Base-by-base conservation (phyloP, 1,140 invertebrate species). In the Papilio machaon region DNA sequence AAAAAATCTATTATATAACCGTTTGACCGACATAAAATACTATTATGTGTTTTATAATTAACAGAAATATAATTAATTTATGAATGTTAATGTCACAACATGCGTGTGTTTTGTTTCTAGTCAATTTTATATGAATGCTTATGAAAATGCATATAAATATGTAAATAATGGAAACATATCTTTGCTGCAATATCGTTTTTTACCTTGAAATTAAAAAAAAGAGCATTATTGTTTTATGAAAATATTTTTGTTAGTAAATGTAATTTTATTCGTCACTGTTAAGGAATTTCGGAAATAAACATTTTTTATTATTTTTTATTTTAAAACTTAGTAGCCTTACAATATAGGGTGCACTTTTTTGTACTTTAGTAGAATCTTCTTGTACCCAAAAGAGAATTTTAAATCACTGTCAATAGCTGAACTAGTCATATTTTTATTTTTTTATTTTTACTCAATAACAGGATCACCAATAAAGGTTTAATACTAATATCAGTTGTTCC, bases 1-100 rank as follows among this genome's bases (percentile, higher is more conserved):
- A 46, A 19, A 73, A 73, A 73, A 73, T 38, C 43, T 73, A 73
- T 43, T 73, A 19, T 73, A 8, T 73, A n/a, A n/a, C 43, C 30
- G 64, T 13, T 30, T 64, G 60, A 64, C 54, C 54, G 54, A 70
- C 30, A 70, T 35, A 70, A 15, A 35, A 19, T 64, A 10, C 23
- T 30, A 30, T 60, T 60, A 60, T 60, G 58, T 70, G 30, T 64
- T 35, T 30, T 70, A 38, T 38, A 35, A n/a, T n/a, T n/a, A n/a
- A 13, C 15, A 35, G 13, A 38, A 70, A 4, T 70, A 70, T 70
- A 70, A 70, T 70, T 70, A 38, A 70, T 70, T 70, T 70, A 35
- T 35, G 30, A 70, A 70, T 38, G 64, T 70, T 23, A 64, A 64
- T 64, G 60, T 64, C 60, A 30, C 30, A 19, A 58, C 7, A 58